Base-by-base conservation (phyloP, 2,113 vertebrate genomes). In the Patagioenas fasciata region DNA sequence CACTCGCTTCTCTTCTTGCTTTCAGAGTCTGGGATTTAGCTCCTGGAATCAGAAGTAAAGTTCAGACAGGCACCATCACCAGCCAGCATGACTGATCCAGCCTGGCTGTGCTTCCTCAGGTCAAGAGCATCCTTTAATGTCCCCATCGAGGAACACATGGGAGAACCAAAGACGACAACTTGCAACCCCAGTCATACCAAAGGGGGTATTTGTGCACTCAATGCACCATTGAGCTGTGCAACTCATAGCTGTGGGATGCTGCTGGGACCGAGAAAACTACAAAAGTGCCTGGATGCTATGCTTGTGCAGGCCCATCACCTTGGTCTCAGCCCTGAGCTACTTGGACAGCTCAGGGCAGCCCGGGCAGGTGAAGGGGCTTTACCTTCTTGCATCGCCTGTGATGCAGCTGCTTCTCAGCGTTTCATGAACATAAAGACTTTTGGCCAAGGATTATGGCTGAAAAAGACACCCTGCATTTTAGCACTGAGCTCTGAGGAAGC, bases 161-260 rank as follows among this genome's bases (percentile, higher is more conserved):
- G 17, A 67, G 31, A 51, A 21, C 15, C 42, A 66, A 74, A 32
- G 25, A 40, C 1, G 2, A 40, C 65, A 66, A 13, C 70, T 64
- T 87, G 50, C 34, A 75, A 51, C 34, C 34, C 48, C 15, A 28
- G 1, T 29, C 0, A 1, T 36, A 34, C 34, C 56, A 36, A 56
- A 36, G 56, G 40, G 48, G 70, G 23, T 20, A 11, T 44, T 80
- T 80, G 10, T 24, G 28, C 21, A 13, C 54, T 56, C 40, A 8
- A 12, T 0, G 6, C 32, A 15, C 36, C 28, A 17, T 7, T 26
- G 36, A 50, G 36, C 50, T 2, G 0, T 65, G 57, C 50, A 65
- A 36, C 28, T 71, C 57, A 9, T 77, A 3, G 3, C 32, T 17
- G 9, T 6, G 24, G 28, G 77, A 51, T 31, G 77, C 23, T 81